A percentile compares a stretch with the other conserved stretches of the same genome.
phyloP scores from a whole-genome alignment of 2,888 invertebrate species.

The Koerneria pararmatus region DNA sequence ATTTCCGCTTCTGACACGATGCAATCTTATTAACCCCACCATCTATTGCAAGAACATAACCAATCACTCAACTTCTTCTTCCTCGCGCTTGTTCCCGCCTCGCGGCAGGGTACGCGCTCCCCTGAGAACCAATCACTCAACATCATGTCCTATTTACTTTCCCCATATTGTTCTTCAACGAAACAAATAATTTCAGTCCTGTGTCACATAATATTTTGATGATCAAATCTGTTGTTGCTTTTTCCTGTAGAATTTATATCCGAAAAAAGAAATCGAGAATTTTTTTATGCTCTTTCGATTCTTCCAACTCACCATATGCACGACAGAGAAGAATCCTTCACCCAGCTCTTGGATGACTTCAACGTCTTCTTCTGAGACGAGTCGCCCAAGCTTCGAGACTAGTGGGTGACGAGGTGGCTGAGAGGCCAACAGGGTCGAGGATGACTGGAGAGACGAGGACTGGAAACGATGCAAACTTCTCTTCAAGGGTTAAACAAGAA shows the following conservation, averaged over 20 bases:
- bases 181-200: slow-evolving; percentile 32
- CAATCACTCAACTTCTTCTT: neutral
- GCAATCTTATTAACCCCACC: neutral
- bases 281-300: no score
- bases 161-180: slow-evolving; percentile 14
- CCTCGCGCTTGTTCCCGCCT: no score
- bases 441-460: no score
- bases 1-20: neutral
- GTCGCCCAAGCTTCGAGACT: slow-evolving; percentile 81
- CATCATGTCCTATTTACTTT: slow-evolving; percentile 15
- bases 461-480: no score
- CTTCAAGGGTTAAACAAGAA: no score
- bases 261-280: no score
- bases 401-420: slow-evolving; percentile 23
- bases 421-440: no score
- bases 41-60: neutral
- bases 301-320: slow-evolving; percentile 90
- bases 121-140: slow-evolving; percentile 3
- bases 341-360: slow-evolving; percentile 81
- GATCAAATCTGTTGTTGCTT: no score
- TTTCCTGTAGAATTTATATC: no score
- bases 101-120: no score
- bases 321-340: slow-evolving; percentile 91
- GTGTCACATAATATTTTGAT: no score
- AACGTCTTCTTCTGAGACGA: slow-evolving; percentile 90